Percentiles rank a stretch among this genome's conserved stretches.
Evolutionary conservation across 2,888 invertebrate genomes (phyloP).

Genomic region (Pristionchus exspectatus): DNA sequence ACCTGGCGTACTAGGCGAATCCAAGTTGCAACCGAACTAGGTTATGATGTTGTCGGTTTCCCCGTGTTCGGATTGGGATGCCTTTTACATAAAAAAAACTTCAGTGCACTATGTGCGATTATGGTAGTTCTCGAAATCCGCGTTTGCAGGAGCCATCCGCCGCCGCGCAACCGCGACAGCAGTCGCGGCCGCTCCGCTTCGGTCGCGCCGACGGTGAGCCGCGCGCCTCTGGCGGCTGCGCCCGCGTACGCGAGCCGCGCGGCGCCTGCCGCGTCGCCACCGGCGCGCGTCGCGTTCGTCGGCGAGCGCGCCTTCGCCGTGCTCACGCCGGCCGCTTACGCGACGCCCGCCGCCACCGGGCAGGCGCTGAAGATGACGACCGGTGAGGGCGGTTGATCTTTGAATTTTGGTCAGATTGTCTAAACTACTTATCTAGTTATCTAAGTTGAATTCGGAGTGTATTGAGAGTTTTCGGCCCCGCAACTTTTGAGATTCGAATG

Average conservation of each 20-base stretch:
- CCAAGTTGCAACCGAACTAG: too few relatives aligned
- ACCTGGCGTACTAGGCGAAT: too few relatives aligned
- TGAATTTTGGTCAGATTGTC: not conserved
- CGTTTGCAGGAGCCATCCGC: not conserved
- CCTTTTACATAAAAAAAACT: too few relatives aligned
- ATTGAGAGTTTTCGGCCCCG: not conserved
- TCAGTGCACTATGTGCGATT: too few relatives aligned
- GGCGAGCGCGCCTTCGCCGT: conserved; percentile 14
- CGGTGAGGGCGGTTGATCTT: not conserved
- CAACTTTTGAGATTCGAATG: too few relatives aligned
- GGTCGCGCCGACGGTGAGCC: not conserved
- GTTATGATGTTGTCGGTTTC: too few relatives aligned
- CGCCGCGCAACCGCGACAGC: not conserved
- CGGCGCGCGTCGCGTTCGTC: not conserved
- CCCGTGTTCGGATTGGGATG: too few relatives aligned
- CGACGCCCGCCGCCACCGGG: not conserved
- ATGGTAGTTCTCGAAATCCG: too few relatives aligned
- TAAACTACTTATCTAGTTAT: too few relatives aligned
- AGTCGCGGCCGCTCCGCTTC: not conserved
- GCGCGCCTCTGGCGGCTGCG: not conserved
- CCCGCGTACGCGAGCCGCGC: not conserved
- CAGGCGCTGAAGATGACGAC: conserved; percentile 11
- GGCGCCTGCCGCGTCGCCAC: not conserved
- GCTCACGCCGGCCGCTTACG: not conserved
- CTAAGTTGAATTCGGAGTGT: not conserved